A percentile compares a stretch with the other conserved stretches of the same genome.
These are phyloP conservation scores for Zhengitettix transpicula DNA, from an alignment of 2,888 invertebrate species.

Conservation along the genomic window DNA sequence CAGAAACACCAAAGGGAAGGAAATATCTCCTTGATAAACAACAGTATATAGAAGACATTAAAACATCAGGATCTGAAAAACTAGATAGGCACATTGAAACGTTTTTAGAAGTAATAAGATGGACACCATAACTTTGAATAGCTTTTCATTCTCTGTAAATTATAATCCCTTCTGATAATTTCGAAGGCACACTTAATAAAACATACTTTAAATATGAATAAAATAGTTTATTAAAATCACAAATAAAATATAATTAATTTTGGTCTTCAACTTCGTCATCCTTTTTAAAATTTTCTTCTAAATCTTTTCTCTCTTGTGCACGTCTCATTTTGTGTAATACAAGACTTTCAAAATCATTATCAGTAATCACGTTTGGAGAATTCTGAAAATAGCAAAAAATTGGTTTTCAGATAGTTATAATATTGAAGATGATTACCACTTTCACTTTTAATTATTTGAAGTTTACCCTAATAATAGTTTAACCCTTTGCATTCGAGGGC, in stretches of 20 bases:
- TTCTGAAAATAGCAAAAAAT: background rate
- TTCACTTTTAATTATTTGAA: too few relatives aligned
- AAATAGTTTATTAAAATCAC: background rate
- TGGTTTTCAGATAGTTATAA: too few relatives aligned
- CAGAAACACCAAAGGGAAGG: background rate
- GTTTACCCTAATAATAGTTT: too few relatives aligned
- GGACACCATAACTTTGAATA: conserved; percentile 19
- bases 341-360: conserved; percentile 57
- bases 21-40: background rate
- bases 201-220: background rate
- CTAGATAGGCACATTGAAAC: background rate
- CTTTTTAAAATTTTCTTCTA: conserved; percentile 54
- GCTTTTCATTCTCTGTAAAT: conserved; percentile 46
- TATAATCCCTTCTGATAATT: background rate
- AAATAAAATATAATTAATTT: background rate
- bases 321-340: conserved; percentile 65
- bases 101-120: background rate
- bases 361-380: background rate
- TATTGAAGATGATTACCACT: too few relatives aligned
- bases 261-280: conserved; percentile 20
- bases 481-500: too few relatives aligned
- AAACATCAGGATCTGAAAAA: background rate
- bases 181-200: background rate
- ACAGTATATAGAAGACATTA: background rate
- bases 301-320: conserved; percentile 66